phyloP scores from a whole-genome alignment of 1,140 invertebrate species.

The Teleogryllus occipitalis region DNA sequence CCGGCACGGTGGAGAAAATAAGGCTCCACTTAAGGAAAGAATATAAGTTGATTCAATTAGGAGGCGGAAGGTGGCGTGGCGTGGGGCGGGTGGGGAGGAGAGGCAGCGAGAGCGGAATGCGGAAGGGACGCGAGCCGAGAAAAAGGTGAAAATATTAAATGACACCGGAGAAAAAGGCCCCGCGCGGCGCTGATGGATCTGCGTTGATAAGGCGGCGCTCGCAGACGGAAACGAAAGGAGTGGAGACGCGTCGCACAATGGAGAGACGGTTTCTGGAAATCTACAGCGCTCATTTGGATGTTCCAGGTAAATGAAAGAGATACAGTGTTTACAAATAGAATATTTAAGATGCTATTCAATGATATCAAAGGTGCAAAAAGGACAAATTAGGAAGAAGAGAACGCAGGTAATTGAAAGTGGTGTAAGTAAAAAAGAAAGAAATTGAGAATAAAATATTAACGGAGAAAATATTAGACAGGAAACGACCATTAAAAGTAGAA shows the following conservation, averaged over 20 bases:
- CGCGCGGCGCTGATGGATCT: too few species aligned
- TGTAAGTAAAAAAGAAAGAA: too few species aligned
- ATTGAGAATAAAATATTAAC: too few species aligned
- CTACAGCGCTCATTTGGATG: not conserved
- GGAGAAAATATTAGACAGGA: too few species aligned
- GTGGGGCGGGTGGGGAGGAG: not conserved
- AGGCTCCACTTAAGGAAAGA: not conserved
- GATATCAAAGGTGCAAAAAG: too few species aligned
- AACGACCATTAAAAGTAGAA: too few species aligned
- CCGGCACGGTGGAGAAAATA: not conserved
- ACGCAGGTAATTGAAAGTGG: too few species aligned
- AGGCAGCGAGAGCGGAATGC: not conserved
- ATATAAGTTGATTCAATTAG: conserved; percentile 1
- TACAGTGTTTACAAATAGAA: too few species aligned
- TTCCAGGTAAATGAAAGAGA: not conserved
- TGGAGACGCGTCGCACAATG: not conserved
- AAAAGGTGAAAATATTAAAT: not conserved
- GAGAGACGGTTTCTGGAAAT: not conserved
- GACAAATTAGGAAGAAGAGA: too few species aligned
- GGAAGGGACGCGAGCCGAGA: not conserved
- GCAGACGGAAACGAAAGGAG: not conserved
- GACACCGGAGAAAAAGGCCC: not conserved
- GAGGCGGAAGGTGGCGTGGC: too few species aligned
- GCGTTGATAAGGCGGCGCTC: not conserved
- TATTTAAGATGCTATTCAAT: too few species aligned